Base-by-base conservation (phyloP, 1,140 invertebrate genomes). In the Mercenaria mercenaria region DNA sequence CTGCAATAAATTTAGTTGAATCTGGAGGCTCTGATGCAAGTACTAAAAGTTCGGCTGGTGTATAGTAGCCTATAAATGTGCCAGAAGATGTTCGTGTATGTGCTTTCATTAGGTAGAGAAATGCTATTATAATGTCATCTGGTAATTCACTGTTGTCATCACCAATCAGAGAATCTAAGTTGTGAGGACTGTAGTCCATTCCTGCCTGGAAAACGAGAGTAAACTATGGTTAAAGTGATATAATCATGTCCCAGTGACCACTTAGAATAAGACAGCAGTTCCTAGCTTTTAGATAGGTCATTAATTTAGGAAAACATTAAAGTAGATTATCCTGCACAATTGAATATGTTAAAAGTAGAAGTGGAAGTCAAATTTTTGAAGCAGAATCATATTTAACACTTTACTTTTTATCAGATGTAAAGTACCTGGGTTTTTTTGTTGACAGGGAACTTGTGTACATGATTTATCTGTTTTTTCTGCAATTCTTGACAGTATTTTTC, bases 21-120 rank as follows among this genome's bases (percentile, higher is more conserved):
- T 80, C 76, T 56, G 32, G 76, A 29, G 74, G 74, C 43, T 77
- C 29, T 80, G 76, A 52, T 18, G 76, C 43, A 80, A 80, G 76
- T 52, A 80, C 41, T 3, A 80, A 23, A 18, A 80, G 26, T 29
- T 80, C 76, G 18, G 29, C 37, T 11, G 74, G 74, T 20, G 76
- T 80, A 29, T 80, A 80, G 52, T 80, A 80, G 13, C 76, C 76
- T 29, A 56, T n/a, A 20, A 10, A 29, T 77, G 74, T 80, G 20
- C n/a, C 15, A 29, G 76, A 11, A 20, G 34, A 43, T 47, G 2
- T 34, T 52, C 20, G 13, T 34, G 76, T 80, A 56, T 52, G 50
- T 20, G 47, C 76, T 56, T 80, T 80, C 43, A 80, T 80, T 32
- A 80, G 34, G 26, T 80, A 52, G 23, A 80, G 74, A 29, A 77